Percentiles rank a stretch among this genome's conserved stretches.
phyloP scores from a whole-genome alignment of 2,113 vertebrate species.

The Prolemur simus region DNA sequence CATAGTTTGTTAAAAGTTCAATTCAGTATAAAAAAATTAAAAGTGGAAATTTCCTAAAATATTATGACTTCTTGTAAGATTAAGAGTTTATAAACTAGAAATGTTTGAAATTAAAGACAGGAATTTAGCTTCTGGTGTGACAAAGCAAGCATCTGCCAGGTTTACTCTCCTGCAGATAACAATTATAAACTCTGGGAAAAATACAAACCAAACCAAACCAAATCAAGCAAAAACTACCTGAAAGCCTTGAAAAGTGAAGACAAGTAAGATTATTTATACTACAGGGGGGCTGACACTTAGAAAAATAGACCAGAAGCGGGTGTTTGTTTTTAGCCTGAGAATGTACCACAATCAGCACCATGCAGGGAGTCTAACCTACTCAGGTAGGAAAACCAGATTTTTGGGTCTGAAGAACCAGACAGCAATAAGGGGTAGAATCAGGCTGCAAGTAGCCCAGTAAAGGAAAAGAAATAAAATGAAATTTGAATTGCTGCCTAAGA shows the following conservation, averaged over 20 bases:
- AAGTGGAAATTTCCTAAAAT: neutral
- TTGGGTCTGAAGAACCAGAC: neutral
- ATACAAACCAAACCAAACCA: neutral
- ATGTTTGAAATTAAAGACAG: constrained; percentile 15
- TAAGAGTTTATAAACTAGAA: constrained; percentile 9
- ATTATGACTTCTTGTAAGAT: constrained; percentile 4
- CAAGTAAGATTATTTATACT: neutral
- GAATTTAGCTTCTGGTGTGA: neutral
- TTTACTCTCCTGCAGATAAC: neutral
- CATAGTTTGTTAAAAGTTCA: neutral
- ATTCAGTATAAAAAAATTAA: neutral
- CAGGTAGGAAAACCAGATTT: neutral
- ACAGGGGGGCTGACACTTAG: accelerated
- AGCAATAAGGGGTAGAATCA: neutral
- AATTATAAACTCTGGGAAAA: constrained; percentile 2
- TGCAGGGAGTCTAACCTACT: neutral
- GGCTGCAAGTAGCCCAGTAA: neutral
- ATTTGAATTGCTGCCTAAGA: neutral
- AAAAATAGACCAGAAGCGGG: neutral
- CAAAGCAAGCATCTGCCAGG: neutral
- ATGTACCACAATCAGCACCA: neutral
- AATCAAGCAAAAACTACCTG: neutral
- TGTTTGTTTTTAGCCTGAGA: neutral
- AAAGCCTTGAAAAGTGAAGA: neutral
- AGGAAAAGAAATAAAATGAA: neutral